Conservation (phyloP, 2,113 vertebrate genomes). For the Columba janthina region DNA sequence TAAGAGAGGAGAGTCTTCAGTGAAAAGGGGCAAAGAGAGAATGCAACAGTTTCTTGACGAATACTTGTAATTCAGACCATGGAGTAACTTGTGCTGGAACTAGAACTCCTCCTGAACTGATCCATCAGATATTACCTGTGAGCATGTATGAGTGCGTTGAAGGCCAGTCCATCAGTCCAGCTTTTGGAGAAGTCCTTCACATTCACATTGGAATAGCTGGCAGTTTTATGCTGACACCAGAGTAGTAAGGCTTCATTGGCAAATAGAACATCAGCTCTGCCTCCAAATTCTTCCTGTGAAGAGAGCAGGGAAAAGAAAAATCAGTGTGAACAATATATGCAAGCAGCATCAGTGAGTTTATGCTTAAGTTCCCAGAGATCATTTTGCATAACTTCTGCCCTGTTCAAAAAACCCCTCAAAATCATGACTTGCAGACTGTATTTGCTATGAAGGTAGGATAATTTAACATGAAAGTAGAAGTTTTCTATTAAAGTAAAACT, state of each 20-base stretch:
- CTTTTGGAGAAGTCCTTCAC: slow-evolving; percentile 89
- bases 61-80: not conserved
- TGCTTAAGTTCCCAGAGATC: rapidly evolving
- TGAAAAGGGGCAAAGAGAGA: not conserved
- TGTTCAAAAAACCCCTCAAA: not conserved
- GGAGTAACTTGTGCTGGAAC: not conserved
- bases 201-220: slow-evolving; percentile 79
- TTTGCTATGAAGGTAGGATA: not conserved
- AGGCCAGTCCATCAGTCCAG: slow-evolving; percentile 89
- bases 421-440: not conserved
- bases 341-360: not conserved
- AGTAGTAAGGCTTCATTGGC: slow-evolving; percentile 89
- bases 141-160: slow-evolving; percentile 88
- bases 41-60: not conserved
- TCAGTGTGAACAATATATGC: not conserved
- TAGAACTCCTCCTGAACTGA: not conserved
- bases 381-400: not conserved
- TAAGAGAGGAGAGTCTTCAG: not conserved
- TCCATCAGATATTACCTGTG: slow-evolving; percentile 77
- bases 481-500: not conserved
- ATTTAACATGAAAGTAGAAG: not conserved
- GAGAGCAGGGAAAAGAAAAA: not conserved
- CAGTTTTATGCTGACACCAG: slow-evolving; percentile 91
- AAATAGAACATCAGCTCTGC: slow-evolving; percentile 78
- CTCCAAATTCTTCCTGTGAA: slow-evolving; percentile 77